Evolutionary conservation across 2,888 invertebrate species (phyloP).

Genomic region (Caenorhabditis wallacei): DNA sequence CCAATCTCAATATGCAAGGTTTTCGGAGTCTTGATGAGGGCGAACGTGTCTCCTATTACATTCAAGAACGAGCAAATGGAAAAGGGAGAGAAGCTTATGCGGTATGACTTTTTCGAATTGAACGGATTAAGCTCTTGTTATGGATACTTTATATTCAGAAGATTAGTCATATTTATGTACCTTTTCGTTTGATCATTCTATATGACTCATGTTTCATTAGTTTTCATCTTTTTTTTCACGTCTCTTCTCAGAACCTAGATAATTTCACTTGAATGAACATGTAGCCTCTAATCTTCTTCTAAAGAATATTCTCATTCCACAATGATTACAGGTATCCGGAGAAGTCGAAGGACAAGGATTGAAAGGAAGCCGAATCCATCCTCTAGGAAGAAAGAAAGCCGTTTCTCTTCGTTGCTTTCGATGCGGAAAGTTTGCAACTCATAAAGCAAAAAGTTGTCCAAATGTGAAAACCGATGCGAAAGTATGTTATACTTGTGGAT

Average conservation of each 20-base stretch:
- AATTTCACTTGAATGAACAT: too few species aligned
- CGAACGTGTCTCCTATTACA: conserved; percentile 71
- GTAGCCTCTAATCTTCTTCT: too few species aligned
- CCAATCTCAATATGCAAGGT: conserved; percentile 71
- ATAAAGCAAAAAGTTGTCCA: conserved; percentile 69
- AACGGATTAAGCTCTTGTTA: too few species aligned
- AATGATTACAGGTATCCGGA: conserved; percentile 66
- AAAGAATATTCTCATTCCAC: too few species aligned
- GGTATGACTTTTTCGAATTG: conserved; percentile 27
- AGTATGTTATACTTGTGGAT: conserved; percentile 69
- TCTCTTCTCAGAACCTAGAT: too few species aligned
- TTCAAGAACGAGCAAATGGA: conserved; percentile 61
- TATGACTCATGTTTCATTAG: too few species aligned
- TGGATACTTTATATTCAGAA: too few species aligned
- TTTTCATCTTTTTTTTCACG: too few species aligned
- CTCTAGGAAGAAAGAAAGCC: conserved; percentile 62
- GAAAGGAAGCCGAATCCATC: conserved; percentile 62
- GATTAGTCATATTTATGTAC: too few species aligned
- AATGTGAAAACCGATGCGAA: conserved; percentile 60
- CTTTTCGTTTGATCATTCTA: too few species aligned
- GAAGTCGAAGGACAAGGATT: conserved; percentile 54
- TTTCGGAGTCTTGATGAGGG: conserved; percentile 72
- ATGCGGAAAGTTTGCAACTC: conserved; percentile 69
- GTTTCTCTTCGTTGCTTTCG: conserved; percentile 67
- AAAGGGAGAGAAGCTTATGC: conserved; percentile 70